phyloP scores from a whole-genome alignment of 2,797 vertebrate species.

The Semotilus atromaculatus region DNA sequence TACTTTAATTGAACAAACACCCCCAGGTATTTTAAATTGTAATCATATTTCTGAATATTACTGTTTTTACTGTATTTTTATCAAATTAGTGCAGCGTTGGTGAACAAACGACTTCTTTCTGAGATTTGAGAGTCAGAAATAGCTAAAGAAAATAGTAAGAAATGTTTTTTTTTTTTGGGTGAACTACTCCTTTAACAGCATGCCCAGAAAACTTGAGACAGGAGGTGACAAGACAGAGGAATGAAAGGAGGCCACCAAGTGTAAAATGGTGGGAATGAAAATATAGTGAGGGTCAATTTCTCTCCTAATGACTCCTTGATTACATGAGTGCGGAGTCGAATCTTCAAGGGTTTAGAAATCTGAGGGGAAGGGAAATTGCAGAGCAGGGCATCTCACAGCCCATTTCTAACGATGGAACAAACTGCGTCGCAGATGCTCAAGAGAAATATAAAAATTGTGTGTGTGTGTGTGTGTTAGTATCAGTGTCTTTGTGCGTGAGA shows the following conservation, averaged over 20 bases:
- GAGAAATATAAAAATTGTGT: not conserved
- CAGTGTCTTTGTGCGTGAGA: not conserved
- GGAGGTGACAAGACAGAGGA: slow-evolving; percentile 1
- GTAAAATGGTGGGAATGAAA: slow-evolving; percentile 35
- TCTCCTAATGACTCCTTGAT: slow-evolving; percentile 45
- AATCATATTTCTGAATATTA: not conserved
- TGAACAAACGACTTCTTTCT: not conserved
- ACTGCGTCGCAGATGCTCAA: not conserved
- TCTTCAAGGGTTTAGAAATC: slow-evolving; percentile 53
- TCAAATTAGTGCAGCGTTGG: not conserved
- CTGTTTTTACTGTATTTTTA: not conserved
- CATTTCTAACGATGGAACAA: slow-evolving; percentile 14
- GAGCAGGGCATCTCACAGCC: slow-evolving; percentile 35
- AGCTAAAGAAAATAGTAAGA: not conserved
- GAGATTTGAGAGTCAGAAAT: not conserved
- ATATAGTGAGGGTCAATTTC: slow-evolving; percentile 21
- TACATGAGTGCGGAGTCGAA: slow-evolving; percentile 28
- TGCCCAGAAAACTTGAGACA: not conserved
- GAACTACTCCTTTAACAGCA: not conserved
- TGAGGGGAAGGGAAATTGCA: slow-evolving; percentile 54
- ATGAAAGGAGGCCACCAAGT: slow-evolving; percentile 11
- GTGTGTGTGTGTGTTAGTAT: not conserved
- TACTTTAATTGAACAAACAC: not conserved
- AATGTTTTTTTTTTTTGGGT: not conserved
- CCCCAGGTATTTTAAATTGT: not conserved